Evolutionary conservation across 2,113 vertebrate genomes (phyloP).

Genomic region (Callipepla californica): DNA sequence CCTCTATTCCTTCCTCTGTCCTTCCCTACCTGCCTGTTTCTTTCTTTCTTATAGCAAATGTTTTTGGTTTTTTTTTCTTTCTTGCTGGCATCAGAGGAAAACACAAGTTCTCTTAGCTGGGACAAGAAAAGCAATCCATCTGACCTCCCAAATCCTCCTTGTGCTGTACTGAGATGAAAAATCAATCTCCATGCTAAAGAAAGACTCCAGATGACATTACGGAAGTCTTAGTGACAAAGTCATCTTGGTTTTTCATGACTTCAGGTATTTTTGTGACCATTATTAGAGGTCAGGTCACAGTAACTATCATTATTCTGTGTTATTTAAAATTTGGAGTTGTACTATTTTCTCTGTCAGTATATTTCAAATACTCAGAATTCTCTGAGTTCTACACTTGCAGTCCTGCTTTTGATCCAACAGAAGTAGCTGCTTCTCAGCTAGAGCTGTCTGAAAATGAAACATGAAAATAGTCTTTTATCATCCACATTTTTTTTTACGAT

Average conservation of each 20-base stretch:
- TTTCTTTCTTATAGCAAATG: neutral
- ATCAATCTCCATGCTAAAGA: neutral
- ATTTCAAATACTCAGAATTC: neutral
- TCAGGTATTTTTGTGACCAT: neutral
- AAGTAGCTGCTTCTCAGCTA: neutral
- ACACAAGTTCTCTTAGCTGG: neutral
- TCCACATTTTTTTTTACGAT: neutral
- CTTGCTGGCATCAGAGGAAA: neutral
- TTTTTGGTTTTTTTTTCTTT: neutral
- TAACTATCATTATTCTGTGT: neutral
- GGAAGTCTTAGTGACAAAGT: neutral
- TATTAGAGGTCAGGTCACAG: neutral
- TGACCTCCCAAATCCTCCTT: neutral
- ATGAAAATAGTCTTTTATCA: neutral
- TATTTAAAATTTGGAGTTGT: neutral
- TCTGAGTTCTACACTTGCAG: neutral
- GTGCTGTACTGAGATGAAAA: neutral
- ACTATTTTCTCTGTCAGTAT: neutral
- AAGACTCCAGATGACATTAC: neutral
- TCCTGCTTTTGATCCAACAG: neutral
- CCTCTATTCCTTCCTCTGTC: neutral
- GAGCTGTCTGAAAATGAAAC: neutral
- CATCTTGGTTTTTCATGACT: neutral
- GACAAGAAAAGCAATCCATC: neutral
- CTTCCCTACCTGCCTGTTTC: no score